Conservation (phyloP, 2,113 vertebrate genomes). For the Bubo bubo region DNA sequence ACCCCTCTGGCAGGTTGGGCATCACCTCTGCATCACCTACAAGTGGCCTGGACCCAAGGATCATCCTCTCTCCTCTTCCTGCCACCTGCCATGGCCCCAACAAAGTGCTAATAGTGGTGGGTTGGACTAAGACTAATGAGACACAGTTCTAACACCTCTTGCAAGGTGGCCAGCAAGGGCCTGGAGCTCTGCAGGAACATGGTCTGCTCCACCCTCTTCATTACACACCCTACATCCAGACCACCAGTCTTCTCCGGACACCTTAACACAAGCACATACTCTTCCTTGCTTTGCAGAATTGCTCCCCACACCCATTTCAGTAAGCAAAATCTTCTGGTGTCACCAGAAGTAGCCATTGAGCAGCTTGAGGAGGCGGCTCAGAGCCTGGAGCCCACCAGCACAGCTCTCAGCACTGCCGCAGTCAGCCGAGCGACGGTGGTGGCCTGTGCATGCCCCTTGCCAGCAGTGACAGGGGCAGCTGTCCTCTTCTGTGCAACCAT, state of each 20-base stretch:
- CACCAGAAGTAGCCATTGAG: background rate
- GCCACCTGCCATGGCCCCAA: fast-evolving
- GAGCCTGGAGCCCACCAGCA: background rate
- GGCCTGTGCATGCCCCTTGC: fast-evolving
- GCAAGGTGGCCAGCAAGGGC: background rate
- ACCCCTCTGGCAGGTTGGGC: background rate
- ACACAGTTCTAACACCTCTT: background rate
- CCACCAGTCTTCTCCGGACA: fast-evolving
- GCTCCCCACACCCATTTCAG: background rate
- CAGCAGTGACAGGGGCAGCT: fast-evolving
- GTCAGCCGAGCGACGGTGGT: background rate
- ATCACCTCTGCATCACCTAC: background rate
- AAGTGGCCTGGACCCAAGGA: fast-evolving
- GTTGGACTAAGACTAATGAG: background rate
- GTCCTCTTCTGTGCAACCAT: background rate
- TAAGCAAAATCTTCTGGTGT: background rate
- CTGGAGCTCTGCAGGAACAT: background rate
- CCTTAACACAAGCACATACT: fast-evolving
- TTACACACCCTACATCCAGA: background rate
- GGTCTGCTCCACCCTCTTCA: background rate
- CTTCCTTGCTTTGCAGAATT: background rate
- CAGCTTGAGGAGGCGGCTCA: background rate
- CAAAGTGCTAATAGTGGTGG: background rate
- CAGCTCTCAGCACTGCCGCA: background rate
- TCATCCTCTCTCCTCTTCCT: background rate